A percentile compares a stretch with the other conserved stretches of the same genome.
Evolutionary conservation across 2,113 vertebrate species (phyloP).

Genomic region (Passerina amoena): DNA sequence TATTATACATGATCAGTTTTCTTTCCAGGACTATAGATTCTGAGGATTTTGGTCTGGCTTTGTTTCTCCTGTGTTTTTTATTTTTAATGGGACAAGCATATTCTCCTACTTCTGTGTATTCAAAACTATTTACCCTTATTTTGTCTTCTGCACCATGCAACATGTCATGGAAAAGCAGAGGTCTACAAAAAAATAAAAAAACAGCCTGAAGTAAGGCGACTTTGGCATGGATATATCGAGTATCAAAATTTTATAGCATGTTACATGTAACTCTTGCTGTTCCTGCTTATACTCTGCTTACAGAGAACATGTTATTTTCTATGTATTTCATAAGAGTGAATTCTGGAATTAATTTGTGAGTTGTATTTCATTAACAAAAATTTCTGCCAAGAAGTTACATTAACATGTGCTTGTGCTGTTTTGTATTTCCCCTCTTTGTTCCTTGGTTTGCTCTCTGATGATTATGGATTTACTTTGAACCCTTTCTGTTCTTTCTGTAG

Average conservation of each 20-base stretch:
- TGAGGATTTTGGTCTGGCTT: rapidly evolving
- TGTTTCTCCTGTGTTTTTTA: too few relatives aligned
- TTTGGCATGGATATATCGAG: background rate
- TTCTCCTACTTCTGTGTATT: background rate
- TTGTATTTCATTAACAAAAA: background rate
- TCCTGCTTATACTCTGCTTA: background rate
- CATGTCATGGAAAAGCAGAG: background rate
- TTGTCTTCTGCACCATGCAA: background rate
- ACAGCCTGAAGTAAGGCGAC: background rate
- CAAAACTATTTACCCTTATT: background rate
- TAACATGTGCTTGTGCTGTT: background rate
- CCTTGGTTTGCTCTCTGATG: background rate
- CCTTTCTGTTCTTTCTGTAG: background rate
- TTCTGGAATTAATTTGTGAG: background rate
- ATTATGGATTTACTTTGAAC: background rate
- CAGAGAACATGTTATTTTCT: background rate
- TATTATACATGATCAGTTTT: background rate
- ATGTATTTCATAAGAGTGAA: background rate
- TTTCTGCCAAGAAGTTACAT: background rate
- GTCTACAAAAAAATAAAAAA: background rate
- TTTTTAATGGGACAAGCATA: background rate
- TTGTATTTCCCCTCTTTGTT: background rate
- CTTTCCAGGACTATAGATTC: background rate
- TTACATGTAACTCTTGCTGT: background rate
- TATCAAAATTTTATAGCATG: background rate